Base-by-base conservation (phyloP, 2,113 vertebrate species). In the Equus quagga region DNA sequence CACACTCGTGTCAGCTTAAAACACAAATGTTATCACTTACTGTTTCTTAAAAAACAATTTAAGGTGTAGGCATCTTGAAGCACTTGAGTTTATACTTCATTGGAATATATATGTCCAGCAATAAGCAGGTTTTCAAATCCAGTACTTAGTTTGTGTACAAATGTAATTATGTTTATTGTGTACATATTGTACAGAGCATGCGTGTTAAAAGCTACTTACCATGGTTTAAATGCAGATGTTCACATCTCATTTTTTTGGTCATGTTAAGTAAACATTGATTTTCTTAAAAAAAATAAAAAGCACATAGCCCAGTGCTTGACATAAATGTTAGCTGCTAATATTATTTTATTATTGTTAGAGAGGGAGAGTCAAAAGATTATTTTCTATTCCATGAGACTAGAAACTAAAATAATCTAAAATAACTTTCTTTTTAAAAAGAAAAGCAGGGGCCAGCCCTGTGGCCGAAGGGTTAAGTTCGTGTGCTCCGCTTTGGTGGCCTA, bases 221-320 rank as follows among this genome's bases (percentile, higher is more conserved):
- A 99, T 99, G 98, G 98, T 99, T 98, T 98, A 99, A 98, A 99
- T 99, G 99, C 98, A 92, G 99, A 99, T 98, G 98, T 99, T 99
- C 99, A 99, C 99, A 99, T 98, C 98, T 98, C 99, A 99, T 99
- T 99, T 99, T 99, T 99, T 99, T 99, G 99, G 99, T 99, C 99
- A 99, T 99, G 99, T 99, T 99, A 99, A 99, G 99, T 99, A 99
- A 99, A 99, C 99, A 99, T 99, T 99, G 99, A 99, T 99, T 98
- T 99, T 99, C 99, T 99, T 99, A 33, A 78, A 64, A n/a, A 79
- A 78, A 62, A 1, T 17, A 26, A 72, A 80, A 91, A 76, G 21
- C 26, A 83, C 41, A 80, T 60, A 84, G 33, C 28, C 54, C 31
- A 60, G 23, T 51, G 6, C 26, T 69, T 94, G 75, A 46, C 18